phyloP scores from a whole-genome alignment of 2,113 vertebrate species.

The Taxidea taxus region DNA sequence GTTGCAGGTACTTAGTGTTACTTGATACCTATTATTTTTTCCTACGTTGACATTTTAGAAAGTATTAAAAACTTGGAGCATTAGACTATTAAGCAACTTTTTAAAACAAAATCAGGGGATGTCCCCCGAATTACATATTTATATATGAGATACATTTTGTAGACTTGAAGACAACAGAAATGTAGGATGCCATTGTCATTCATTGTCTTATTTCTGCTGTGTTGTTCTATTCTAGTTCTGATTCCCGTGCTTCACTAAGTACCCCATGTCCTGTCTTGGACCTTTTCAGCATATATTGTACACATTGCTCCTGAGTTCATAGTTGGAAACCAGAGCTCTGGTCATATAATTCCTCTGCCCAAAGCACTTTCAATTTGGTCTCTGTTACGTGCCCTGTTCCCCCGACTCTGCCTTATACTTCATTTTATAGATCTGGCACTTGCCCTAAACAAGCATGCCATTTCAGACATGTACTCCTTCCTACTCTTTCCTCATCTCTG shows the following conservation, averaged over 20 bases:
- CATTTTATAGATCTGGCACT: neutral
- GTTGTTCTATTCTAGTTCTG: neutral
- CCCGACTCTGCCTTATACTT: neutral
- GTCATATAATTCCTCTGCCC: neutral
- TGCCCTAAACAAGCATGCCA: neutral
- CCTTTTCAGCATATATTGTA: neutral
- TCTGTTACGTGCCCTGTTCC: neutral
- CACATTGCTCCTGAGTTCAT: neutral
- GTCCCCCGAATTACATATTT: neutral
- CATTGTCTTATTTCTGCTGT: neutral
- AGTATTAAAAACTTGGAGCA: neutral
- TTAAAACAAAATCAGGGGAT: neutral
- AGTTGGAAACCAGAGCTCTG: neutral
- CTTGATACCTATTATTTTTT: neutral
- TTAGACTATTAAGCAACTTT: neutral
- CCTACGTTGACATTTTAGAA: conserved; percentile 26
- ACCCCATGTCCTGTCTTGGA: neutral
- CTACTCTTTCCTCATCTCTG: neutral
- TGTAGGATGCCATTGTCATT: neutral
- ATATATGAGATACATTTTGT: neutral
- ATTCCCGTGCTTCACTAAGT: neutral
- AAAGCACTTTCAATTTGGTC: neutral
- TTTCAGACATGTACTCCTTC: neutral
- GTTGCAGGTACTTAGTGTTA: conserved; percentile 4
- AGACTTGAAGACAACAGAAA: neutral